A percentile compares a stretch with the other conserved stretches of the same genome.
These are phyloP conservation scores for Coracias cyanogaster DNA, from an alignment of 2,797 vertebrate genomes.

Conservation along the genomic window DNA sequence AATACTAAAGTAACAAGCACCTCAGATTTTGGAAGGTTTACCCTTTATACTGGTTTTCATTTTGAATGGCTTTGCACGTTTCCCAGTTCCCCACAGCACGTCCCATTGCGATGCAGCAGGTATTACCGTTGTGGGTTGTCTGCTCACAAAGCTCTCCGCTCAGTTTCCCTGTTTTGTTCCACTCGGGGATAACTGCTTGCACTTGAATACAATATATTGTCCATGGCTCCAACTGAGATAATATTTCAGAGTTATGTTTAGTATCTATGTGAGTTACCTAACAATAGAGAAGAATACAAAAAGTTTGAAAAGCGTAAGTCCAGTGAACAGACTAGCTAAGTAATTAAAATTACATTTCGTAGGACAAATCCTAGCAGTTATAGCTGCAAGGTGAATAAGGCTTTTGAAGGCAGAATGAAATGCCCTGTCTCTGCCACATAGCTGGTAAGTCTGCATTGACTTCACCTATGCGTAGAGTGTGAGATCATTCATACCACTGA, in stretches of 20 bases:
- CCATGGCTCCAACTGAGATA: constrained; percentile 71
- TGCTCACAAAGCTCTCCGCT: constrained; percentile 68
- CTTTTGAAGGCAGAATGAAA: background rate
- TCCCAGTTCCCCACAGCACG: background rate
- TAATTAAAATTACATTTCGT: background rate
- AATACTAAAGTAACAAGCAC: background rate
- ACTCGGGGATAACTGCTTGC: constrained; percentile 49
- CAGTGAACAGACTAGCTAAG: background rate
- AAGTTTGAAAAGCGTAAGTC: fast-evolving
- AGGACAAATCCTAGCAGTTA: background rate
- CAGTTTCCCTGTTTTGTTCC: constrained; percentile 73
- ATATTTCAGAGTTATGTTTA: constrained; percentile 27
- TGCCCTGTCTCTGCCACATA: background rate
- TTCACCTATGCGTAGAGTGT: background rate
- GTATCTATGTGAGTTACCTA: constrained; percentile 43
- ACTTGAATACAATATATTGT: constrained; percentile 79
- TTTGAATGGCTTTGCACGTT: background rate
- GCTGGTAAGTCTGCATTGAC: background rate
- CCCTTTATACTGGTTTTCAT: fast-evolving
- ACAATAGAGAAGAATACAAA: background rate
- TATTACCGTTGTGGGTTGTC: constrained; percentile 67
- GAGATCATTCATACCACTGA: background rate
- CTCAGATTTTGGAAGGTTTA: background rate
- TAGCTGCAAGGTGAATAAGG: background rate
- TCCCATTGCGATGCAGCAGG: background rate